Percentiles rank a stretch among this genome's conserved stretches.
Evolutionary conservation across 2,888 invertebrate genomes (phyloP).

Genomic region (Hypsopygia costalis): DNA sequence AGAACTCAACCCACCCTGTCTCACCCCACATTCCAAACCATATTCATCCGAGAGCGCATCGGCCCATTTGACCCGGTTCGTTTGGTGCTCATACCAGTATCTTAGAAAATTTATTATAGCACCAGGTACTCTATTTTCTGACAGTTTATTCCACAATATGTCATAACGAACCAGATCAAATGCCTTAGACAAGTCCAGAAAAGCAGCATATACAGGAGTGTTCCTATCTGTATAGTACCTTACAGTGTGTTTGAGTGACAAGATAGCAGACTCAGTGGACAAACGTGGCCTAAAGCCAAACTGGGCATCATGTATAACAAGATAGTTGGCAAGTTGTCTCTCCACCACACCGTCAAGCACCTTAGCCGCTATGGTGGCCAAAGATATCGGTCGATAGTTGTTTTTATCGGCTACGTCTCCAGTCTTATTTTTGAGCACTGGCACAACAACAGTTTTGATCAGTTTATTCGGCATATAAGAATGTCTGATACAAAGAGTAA

Average conservation of each 20-base stretch:
- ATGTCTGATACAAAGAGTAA: neutral
- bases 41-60: no score
- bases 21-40: no score
- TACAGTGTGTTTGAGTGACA: conserved; percentile 13
- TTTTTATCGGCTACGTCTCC: no score
- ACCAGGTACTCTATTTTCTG: neutral
- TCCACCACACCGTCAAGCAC: conserved; percentile 9
- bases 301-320: conserved; percentile 7
- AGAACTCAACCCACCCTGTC: no score
- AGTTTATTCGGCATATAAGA: neutral
- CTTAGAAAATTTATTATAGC: neutral
- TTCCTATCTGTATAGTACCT: conserved; percentile 10
- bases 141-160: conserved; percentile 7
- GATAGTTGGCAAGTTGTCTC: neutral
- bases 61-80: no score
- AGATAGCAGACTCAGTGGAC: conserved; percentile 13
- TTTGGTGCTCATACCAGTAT: conserved; percentile 2
- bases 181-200: conserved; percentile 9
- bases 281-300: conserved; percentile 13
- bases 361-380: conserved; percentile 10
- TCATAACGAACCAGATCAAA: conserved; percentile 11
- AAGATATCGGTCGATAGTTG: neutral
- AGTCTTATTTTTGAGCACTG: no score
- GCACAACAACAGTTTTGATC: no score
- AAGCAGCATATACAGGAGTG: conserved; percentile 9